phyloP scores from a whole-genome alignment of 2,888 invertebrate species.

The Amphimallon solstitiale region DNA sequence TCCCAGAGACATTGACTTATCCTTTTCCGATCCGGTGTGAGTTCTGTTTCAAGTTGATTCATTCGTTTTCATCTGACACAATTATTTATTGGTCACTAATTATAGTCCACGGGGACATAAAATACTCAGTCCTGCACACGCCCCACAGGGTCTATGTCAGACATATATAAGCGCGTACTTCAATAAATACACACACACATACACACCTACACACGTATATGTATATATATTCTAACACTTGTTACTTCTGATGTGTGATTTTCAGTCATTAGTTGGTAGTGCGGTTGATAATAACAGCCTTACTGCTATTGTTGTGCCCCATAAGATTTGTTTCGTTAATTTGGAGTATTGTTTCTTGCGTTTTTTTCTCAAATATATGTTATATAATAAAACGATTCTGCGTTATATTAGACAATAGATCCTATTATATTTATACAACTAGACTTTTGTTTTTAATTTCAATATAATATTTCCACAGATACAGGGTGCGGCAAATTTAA shows the following conservation, averaged over 20 bases:
- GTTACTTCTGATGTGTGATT: constrained; percentile 44
- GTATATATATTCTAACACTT: constrained; percentile 36
- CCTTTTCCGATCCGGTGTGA: constrained; percentile 51
- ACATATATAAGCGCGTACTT: constrained; percentile 1
- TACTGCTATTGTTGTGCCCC: neutral
- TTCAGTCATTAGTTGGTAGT: constrained; percentile 40
- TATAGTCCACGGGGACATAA: constrained; percentile 56
- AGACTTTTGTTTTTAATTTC: no score
- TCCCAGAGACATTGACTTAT: constrained; percentile 52
- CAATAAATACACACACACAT: neutral
- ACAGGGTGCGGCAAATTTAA: no score
- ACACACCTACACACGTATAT: neutral
- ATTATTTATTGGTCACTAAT: constrained; percentile 56
- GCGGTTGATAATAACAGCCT: constrained; percentile 23
- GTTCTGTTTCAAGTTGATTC: constrained; percentile 51
- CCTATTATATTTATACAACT: no score
- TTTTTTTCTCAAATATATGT: constrained; percentile 1
- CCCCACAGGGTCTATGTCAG: constrained; percentile 43
- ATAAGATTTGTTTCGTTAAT: constrained; percentile 19
- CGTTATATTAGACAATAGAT: no score
- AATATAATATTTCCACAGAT: no score
- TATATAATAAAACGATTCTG: no score
- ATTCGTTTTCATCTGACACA: constrained; percentile 54
- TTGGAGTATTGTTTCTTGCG: constrained; percentile 10
- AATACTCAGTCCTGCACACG: constrained; percentile 52